Conservation (phyloP, 1,140 invertebrate genomes). For the Drosophila erecta region DNA sequence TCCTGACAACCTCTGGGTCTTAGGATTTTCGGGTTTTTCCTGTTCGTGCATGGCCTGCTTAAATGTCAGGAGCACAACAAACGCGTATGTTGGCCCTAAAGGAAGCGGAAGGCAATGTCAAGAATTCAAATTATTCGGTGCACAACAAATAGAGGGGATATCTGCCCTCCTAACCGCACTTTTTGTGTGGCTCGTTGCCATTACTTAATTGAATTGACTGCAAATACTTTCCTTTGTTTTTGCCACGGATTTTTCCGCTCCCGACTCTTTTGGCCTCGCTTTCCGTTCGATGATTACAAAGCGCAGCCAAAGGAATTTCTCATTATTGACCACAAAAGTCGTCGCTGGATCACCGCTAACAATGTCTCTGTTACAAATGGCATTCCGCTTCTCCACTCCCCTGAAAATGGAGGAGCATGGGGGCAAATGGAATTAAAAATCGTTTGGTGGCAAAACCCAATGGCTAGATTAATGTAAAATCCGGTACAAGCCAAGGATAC, state of each 20-base stretch:
- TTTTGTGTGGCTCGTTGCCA: conserved; percentile 32
- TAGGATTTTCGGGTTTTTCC: conserved; percentile 16
- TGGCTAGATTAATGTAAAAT: conserved; percentile 70
- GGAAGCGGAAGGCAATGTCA: conserved; percentile 41
- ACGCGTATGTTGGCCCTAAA: conserved; percentile 1
- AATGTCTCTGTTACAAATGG: conserved; percentile 60
- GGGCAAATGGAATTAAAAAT: conserved; percentile 75
- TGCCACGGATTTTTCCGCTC: conserved; percentile 30
- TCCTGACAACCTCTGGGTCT: conserved; percentile 17
- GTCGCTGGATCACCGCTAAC: conserved; percentile 57
- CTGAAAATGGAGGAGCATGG: neutral
- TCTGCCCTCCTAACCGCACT: conserved; percentile 30
- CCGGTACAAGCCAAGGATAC: conserved; percentile 47
- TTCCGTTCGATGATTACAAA: conserved; percentile 49
- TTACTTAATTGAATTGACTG: conserved; percentile 80
- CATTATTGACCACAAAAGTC: conserved; percentile 81
- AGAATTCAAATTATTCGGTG: conserved; percentile 73
- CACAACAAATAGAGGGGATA: conserved; percentile 15
- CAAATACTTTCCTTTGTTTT: conserved; percentile 72
- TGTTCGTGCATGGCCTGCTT: conserved; percentile 52
- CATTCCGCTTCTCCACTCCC: conserved; percentile 29
- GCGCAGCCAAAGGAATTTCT: conserved; percentile 74
- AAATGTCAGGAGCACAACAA: conserved; percentile 54
- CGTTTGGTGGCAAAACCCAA: conserved; percentile 69
- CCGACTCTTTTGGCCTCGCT: conserved; percentile 7